Evolutionary conservation across 2,888 invertebrate species (phyloP), one percentile per base, ranked within the genome.

Genomic region (Pseudococcus longispinus): DNA sequence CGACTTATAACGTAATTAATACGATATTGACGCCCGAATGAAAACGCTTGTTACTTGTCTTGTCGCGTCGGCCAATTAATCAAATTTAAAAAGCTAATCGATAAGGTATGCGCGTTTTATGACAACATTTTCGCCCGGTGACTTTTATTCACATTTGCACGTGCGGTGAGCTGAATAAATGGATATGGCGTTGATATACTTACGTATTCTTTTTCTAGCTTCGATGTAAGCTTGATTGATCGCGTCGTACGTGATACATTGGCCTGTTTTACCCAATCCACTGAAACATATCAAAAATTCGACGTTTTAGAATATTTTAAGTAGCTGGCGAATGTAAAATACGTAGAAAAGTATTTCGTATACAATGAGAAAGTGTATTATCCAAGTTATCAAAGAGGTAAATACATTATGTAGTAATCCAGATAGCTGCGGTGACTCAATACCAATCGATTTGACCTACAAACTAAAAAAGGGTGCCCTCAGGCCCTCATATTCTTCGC

Each of bases 241-340:
- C 84, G 96, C 96, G 90, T 96, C 96, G 90, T 96, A 97, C 6
- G 97, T 96, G 90, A 97, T 96, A 91, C 97, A 97, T 88, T 95
- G 95, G 89, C 94, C 93, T 84, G 94, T 94, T 83, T 94, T 94
- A 89, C 93, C 94, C 90, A 94, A 94, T 29, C 92, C 93, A 88
- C 95, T 95, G 92, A 88, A 92, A 93, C 90, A 91, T 18, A 74
- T 11, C 15, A 37, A 74, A n/a, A 74, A 32, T 74, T 37, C 29
- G 15, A 74, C 74, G 29, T 74, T 37, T 37, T 74, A 32, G 32
- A 15, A 74, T 74, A 74, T 37, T 74, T 32, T 18, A 18, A 74
- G 18, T 18, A 15, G 29, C 5, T 8, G 37, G 26, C 9, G 20
- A 8, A 70, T 15, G 26, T 11, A 70, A 29, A n/a, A 23, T 29